Base-by-base conservation (phyloP, 2,113 vertebrate species). In the Protomyctophum bolini region DNA sequence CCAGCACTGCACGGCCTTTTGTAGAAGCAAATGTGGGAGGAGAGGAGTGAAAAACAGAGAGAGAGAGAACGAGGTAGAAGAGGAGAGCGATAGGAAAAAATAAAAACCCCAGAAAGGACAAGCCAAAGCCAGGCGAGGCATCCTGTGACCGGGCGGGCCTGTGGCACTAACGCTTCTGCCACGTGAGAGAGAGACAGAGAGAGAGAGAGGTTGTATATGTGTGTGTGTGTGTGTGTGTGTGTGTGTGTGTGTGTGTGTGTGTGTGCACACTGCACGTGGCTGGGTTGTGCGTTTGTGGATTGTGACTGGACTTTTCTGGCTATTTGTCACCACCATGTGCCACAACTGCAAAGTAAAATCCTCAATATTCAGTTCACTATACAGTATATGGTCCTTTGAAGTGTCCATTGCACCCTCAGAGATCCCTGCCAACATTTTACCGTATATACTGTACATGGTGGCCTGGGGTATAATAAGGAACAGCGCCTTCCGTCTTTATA, bases 1-100 rank as follows among this genome's bases (percentile, higher is more conserved):
- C n/a, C 29, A 83, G 82, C 79, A 67, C 60, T 2, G 8, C 12
- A n/a, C 6, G 66, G 56, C 62, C 70, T 77, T 85, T 76, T 72
- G n/a, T 50, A 64, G 72, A 63, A 21, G 21, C 21, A 71, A 77
- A 78, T 66, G 14, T 66, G 70, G 70, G 48, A 68, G 50, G 15
- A 21, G 47, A 58, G 12, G 46, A 60, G 15, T 6, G 14, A 55
- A 33, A 52, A 10, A 45, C 28, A 47, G 54, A 49, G 45, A 56
- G 62, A 56, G 62, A 28, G 48, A 51, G 56, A 47, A 14, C 60
- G 68, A 57, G 56, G 52, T 51, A 15, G 14, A 41, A 29, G 33
- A 65, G 15, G 21, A 62, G 14, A 58, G 6, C 57, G 68, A 50
- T 29, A 64, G 70, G 14, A 41, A 29, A 4, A 41, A 15, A 49